A percentile compares a stretch with the other conserved stretches of the same genome.
These are phyloP conservation scores for Danaus chrysippus DNA, from an alignment of 2,888 invertebrate genomes.

Conservation along the genomic window DNA sequence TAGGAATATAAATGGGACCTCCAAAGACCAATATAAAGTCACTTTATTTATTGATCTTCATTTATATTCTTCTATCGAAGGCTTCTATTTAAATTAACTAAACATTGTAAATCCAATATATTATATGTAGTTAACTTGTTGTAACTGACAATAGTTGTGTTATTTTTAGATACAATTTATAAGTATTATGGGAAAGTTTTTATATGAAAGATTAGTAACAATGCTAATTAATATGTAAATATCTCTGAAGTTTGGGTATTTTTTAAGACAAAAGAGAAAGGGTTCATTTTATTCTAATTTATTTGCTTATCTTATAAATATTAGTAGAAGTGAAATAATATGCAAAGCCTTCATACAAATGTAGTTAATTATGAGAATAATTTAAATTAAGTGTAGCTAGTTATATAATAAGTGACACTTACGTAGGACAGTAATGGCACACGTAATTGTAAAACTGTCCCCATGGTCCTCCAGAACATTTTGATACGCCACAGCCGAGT, in stretches of 20 bases:
- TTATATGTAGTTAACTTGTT: background rate
- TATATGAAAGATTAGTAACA: no score
- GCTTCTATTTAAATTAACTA: constrained; percentile 10
- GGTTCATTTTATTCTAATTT: no score
- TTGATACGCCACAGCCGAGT: constrained; percentile 86
- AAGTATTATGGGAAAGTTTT: no score
- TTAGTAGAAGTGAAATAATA: no score
- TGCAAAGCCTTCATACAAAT: background rate
- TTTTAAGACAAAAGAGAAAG: background rate
- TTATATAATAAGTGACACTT: constrained; percentile 52
- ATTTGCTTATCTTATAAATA: no score
- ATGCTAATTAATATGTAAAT: no score
- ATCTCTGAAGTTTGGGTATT: no score
- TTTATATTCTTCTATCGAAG: constrained; percentile 24
- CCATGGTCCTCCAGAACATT: constrained; percentile 82
- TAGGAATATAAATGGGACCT: background rate
- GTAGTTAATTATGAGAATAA: background rate
- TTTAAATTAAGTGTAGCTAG: background rate
- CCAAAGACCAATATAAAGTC: background rate
- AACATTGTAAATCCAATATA: background rate
- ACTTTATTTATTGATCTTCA: constrained; percentile 8
- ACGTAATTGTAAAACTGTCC: constrained; percentile 87
- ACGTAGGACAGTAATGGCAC: constrained; percentile 92
- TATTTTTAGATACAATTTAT: no score
- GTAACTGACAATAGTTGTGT: no score